Evolutionary conservation across 2,797 vertebrate genomes (phyloP), one percentile per base, ranked within the genome.

Genomic region (Cottoperca gobio): DNA sequence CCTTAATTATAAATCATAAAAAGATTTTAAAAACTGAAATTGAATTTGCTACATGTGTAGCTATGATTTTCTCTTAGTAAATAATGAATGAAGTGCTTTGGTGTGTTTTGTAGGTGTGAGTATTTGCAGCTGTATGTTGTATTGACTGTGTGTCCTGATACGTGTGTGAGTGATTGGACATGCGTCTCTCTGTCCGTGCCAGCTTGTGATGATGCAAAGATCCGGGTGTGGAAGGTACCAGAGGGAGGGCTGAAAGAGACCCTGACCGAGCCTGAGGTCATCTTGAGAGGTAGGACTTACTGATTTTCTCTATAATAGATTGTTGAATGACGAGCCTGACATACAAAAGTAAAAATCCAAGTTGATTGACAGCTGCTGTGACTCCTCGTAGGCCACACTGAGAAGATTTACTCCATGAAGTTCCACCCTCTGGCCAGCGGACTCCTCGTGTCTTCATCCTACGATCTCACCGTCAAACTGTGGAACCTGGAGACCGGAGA

Each of bases 361-460:
- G 49, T 13, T 75, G 46, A 64, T 13, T 85, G 53, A 87, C 66
- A 37, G 39, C n/a, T 12, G 43, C 16, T 73, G 13, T 70, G 54
- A 54, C 46, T 46, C 42, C 40, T 74, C 54, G 0, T 19, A 99
- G 98, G 97, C 45, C 98, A 99, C 93, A 97, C 94, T 0, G 98
- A 99, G 91, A 99, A 99, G 91, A 98, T 99, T 88, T 99, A 99
- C 92, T 97, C 97, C 46, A 88, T 99, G 82, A 94, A 91, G 76
- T 99, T 97, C 89, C 97, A 99, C 84, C 97, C 98, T 0, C 14
- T 94, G 89, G 97, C 97, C 0, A 94, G 95, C 0, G 89, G 96
- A 1, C 63, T 99, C 60, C 90, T 99, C 72, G 97, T 95, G 5
- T 99, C 98, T 35, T 97, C 97, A 6, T 99, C 98, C 54, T 99